Conservation (phyloP, 2,888 invertebrate species). For the Agriopis aurantiaria region DNA sequence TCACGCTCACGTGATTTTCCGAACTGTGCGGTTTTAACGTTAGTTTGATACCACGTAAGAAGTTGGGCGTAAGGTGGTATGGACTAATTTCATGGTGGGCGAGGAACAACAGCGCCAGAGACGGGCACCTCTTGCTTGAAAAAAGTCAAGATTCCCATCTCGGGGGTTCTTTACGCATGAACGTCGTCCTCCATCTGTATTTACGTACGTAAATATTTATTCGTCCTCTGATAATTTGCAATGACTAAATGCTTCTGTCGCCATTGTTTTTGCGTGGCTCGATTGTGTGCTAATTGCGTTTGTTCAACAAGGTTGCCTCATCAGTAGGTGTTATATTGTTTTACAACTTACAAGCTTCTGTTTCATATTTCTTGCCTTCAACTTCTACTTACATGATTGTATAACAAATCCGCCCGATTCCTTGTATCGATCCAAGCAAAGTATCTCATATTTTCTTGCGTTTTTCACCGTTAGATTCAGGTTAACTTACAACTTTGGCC, state of each 20-base stretch:
- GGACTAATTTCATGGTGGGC: too few species aligned
- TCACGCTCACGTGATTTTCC: too few species aligned
- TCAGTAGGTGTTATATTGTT: constrained; percentile 26
- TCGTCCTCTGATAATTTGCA: neutral
- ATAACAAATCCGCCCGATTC: neutral
- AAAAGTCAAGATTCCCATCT: too few species aligned
- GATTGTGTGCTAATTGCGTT: constrained; percentile 33
- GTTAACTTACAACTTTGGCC: too few species aligned
- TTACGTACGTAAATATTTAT: neutral
- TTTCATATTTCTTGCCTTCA: neutral
- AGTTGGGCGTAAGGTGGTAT: too few species aligned
- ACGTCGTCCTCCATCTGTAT: neutral
- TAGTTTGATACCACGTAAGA: too few species aligned
- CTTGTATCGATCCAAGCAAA: neutral
- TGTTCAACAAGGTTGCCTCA: constrained; percentile 31
- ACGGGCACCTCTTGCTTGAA: too few species aligned
- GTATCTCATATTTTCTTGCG: too few species aligned
- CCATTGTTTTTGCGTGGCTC: constrained; percentile 8
- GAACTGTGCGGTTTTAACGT: too few species aligned
- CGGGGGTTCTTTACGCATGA: too few species aligned
- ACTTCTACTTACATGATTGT: neutral
- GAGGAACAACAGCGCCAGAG: too few species aligned
- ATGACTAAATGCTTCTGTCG: constrained; percentile 13
- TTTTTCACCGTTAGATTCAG: too few species aligned
- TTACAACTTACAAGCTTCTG: constrained; percentile 16